Conservation (phyloP, 2,797 vertebrate species). For the Chiropotes sagulatus region DNA sequence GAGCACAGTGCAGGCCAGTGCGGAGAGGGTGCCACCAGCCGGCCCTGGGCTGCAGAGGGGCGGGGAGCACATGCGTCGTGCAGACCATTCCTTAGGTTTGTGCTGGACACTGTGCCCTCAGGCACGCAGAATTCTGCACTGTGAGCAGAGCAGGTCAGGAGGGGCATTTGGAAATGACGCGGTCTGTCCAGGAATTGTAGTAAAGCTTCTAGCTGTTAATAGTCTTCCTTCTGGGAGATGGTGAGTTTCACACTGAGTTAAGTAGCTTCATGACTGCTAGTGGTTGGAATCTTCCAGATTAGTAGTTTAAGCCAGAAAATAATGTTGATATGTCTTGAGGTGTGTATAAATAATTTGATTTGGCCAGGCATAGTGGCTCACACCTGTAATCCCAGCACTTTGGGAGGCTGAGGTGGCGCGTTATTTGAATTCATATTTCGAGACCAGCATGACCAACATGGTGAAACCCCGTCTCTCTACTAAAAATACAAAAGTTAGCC, state of each 20-base stretch:
- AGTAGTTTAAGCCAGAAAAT: not conserved
- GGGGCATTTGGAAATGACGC: no score
- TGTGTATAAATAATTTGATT: not conserved
- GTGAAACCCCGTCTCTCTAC: not conserved
- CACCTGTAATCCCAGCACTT: not conserved
- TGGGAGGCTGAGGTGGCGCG: not conserved
- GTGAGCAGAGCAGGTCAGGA: not conserved
- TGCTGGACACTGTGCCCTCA: not conserved
- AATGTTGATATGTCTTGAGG: not conserved
- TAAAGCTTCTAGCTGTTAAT: not conserved
- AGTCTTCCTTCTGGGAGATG: no score
- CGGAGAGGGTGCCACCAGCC: not conserved
- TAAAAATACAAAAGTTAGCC: not conserved
- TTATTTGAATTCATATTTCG: not conserved
- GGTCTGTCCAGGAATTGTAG: not conserved
- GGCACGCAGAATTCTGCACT: not conserved
- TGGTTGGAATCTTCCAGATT: not conserved
- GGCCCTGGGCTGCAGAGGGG: not conserved
- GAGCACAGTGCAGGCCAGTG: fast-evolving
- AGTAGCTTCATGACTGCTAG: not conserved
- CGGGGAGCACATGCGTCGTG: fast-evolving
- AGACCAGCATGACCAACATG: not conserved
- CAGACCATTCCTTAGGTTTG: no score
- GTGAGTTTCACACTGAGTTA: not conserved
- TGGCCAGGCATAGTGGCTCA: not conserved